phyloP scores from a whole-genome alignment of 2,113 vertebrate species.

The Leptocoma aspasia region DNA sequence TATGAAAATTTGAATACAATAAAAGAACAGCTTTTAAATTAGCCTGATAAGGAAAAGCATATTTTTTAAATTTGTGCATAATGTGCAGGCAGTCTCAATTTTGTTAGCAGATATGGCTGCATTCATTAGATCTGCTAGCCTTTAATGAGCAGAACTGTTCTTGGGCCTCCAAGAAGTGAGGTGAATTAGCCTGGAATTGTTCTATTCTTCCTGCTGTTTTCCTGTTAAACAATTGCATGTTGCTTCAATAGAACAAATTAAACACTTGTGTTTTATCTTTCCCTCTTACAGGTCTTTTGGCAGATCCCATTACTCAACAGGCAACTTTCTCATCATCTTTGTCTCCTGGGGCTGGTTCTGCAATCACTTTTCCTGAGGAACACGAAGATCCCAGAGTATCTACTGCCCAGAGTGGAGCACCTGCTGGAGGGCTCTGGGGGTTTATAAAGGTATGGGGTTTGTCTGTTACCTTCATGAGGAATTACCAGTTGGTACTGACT shows the following conservation, averaged over 20 bases:
- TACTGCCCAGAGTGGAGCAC: constrained; percentile 8
- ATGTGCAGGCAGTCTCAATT: background rate
- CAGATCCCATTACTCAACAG: constrained; percentile 82
- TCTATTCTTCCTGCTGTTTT: background rate
- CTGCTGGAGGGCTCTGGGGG: constrained; percentile 88
- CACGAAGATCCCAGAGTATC: constrained; percentile 80
- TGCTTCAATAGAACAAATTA: background rate
- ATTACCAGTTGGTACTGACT: background rate
- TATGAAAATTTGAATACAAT: background rate
- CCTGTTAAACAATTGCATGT: background rate
- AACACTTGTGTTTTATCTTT: background rate
- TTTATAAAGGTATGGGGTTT: constrained; percentile 86
- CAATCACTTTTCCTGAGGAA: constrained; percentile 95
- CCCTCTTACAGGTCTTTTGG: constrained; percentile 67
- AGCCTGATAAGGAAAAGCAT: background rate
- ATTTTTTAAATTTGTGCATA: background rate
- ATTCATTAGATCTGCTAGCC: background rate
- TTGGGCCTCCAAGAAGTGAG: background rate
- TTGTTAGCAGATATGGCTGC: background rate
- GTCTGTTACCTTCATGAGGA: background rate
- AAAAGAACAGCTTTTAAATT: background rate
- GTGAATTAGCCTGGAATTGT: background rate
- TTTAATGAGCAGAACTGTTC: background rate
- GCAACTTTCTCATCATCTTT: constrained; percentile 51
- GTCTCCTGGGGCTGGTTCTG: constrained; percentile 73